Conservation (phyloP, 2,797 vertebrate species). For the Oryzias sinensis region DNA sequence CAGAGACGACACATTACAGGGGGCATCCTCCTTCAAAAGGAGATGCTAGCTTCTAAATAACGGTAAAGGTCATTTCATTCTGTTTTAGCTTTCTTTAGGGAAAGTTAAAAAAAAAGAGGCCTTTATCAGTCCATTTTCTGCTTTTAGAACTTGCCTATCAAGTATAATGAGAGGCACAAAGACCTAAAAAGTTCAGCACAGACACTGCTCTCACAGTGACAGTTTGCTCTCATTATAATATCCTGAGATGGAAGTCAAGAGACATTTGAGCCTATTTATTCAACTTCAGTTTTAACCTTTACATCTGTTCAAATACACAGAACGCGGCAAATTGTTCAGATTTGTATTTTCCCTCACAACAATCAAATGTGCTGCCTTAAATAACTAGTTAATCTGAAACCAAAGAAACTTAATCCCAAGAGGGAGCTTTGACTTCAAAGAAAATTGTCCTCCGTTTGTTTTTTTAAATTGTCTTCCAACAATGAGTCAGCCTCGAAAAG, state of each 20-base stretch:
- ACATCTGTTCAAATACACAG: no score
- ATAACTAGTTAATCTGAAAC: no score
- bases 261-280: constrained; percentile 19
- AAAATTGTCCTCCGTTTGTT: no score
- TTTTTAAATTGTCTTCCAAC: no score
- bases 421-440: no score
- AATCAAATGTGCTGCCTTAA: no score
- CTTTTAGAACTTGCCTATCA: constrained; percentile 6
- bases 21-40: constrained; percentile 3
- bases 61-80: constrained; percentile 9
- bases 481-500: no score
- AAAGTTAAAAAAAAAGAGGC: constrained; percentile 8
- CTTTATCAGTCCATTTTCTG: constrained; percentile 16
- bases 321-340: no score
- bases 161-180: constrained; percentile 9
- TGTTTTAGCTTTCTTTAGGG: neutral
- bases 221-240: constrained; percentile 5
- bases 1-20: constrained; percentile 3
- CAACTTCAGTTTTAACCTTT: no score
- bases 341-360: no score
- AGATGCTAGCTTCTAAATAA: constrained; percentile 4
- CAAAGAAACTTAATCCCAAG: neutral
- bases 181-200: no score
- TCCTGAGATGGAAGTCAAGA: constrained; percentile 15
- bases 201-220: constrained; percentile 23